Base-by-base conservation (phyloP, 2,888 invertebrate genomes). In the Oscheius onirici region DNA sequence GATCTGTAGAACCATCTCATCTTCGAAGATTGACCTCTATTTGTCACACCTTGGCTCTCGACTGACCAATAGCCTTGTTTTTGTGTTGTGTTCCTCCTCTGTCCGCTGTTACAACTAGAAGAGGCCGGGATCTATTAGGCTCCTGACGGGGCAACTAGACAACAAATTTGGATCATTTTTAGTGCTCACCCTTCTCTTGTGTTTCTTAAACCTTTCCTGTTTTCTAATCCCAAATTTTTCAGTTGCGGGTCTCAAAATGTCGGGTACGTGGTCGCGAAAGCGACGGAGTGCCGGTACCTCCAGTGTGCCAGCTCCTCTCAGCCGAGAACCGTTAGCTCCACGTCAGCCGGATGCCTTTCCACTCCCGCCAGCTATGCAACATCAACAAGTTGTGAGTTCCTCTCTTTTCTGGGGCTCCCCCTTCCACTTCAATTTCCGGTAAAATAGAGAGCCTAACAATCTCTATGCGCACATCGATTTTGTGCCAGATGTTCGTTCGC, bases 261-360 rank as follows among this genome's bases (percentile, higher is more conserved):
- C 71, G 73, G 70, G 73, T 73, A 71, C 70, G 26, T 71, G 70
- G 70, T 71, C 71, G 43, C 71, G 70, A 6, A 65, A 58, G 58
- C 49, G 70, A 61, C 65, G 73, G 20, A 66, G 66, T 58, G 66
- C 46, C 26, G 43, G 46, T 57, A 49, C 68, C 1, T 52, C 60
- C 49, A 60, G 68, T 41, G 70, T 61, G 40, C 63, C 70, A n/a
- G 54, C 63, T 41, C 63, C 70, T 22, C 54, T 63, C n/a, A 15
- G 46, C 20, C 60, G 61, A 28, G 60, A 26, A 15, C 63, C 63
- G 11, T 20, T 49, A 28, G 46, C 61, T 17, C 44, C 46, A 6
- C 43, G 41, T 11, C 60, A 17, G 26, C 63, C 57, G 57, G 69
- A 73, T 28, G 44, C 57, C 63, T 26, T 63, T 17, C 61, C 69